Percentiles rank a stretch among this genome's conserved stretches.
phyloP scores from a whole-genome alignment of 2,113 vertebrate species.

The Gallinago media region DNA sequence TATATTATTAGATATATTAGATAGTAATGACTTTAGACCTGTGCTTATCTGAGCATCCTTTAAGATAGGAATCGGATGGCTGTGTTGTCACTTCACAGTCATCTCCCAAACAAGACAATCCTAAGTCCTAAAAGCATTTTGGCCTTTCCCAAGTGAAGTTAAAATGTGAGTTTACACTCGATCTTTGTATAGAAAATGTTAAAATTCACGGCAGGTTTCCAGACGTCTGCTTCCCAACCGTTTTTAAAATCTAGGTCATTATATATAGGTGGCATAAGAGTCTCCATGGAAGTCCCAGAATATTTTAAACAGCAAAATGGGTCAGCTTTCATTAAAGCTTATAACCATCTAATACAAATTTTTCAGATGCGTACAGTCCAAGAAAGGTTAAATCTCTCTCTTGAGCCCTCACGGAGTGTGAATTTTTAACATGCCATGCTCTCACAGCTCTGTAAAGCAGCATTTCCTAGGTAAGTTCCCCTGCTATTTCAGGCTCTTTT shows the following conservation, averaged over 20 bases:
- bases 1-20: background rate
- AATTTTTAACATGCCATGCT: background rate
- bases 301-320: conserved; percentile 21
- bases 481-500: background rate
- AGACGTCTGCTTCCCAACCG: conserved; percentile 48
- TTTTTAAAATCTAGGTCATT: conserved; percentile 57
- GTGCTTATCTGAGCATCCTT: background rate
- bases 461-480: background rate
- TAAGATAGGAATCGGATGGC: background rate
- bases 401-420: background rate
- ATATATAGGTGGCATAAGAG: conserved; percentile 35
- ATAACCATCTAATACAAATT: background rate
- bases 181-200: background rate
- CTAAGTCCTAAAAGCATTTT: background rate
- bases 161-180: background rate
- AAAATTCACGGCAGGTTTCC: conserved; percentile 36
- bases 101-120: background rate
- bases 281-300: conserved; percentile 13
- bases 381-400: conserved; percentile 8
- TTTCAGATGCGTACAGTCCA: background rate
- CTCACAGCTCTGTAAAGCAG: background rate
- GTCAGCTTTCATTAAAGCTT: conserved; percentile 3
- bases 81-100: background rate
- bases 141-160: background rate
- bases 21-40: background rate